These are phyloP conservation scores for Anarrhichthys ocellatus DNA, from an alignment of 2,113 vertebrate species.

Conservation along the genomic window DNA sequence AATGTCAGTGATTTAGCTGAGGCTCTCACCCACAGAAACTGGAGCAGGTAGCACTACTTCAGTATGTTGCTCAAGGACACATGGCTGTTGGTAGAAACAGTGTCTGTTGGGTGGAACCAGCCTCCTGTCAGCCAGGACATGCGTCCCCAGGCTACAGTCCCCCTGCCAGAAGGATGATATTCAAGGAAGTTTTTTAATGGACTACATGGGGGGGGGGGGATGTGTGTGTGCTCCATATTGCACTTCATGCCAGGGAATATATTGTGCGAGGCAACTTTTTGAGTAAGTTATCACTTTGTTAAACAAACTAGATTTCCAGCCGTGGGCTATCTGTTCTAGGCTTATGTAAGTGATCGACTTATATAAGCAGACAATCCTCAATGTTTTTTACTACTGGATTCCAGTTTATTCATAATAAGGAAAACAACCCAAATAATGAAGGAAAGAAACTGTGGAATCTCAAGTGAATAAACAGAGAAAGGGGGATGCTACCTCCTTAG, in stretches of 20 bases:
- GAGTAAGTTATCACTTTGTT: constrained; percentile 33
- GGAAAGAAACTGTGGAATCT: neutral
- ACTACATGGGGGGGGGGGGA: neutral
- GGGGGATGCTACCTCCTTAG: neutral
- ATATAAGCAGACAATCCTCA: constrained; percentile 43
- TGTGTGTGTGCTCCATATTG: neutral
- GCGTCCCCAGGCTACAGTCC: constrained; percentile 41
- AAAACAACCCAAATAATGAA: neutral
- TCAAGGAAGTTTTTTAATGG: neutral
- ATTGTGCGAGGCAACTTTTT: constrained; percentile 12
- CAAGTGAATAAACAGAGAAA: neutral
- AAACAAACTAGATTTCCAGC: constrained; percentile 43
- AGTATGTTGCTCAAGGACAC: constrained; percentile 52
- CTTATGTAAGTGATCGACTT: constrained; percentile 51
- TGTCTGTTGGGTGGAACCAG: constrained; percentile 27
- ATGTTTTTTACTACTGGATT: constrained; percentile 11
- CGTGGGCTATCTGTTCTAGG: constrained; percentile 26
- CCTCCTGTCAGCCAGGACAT: constrained; percentile 33
- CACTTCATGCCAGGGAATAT: constrained; percentile 6
- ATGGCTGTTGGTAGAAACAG: constrained; percentile 24
- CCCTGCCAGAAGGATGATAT: constrained; percentile 28
- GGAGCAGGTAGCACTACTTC: constrained; percentile 39
- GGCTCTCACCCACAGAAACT: constrained; percentile 23
- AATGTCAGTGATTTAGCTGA: constrained; percentile 17
- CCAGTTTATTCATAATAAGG: constrained; percentile 7